Evolutionary conservation across 2,113 vertebrate species (phyloP), one percentile per base, ranked within the genome.

Genomic region (Clinocottus analis): DNA sequence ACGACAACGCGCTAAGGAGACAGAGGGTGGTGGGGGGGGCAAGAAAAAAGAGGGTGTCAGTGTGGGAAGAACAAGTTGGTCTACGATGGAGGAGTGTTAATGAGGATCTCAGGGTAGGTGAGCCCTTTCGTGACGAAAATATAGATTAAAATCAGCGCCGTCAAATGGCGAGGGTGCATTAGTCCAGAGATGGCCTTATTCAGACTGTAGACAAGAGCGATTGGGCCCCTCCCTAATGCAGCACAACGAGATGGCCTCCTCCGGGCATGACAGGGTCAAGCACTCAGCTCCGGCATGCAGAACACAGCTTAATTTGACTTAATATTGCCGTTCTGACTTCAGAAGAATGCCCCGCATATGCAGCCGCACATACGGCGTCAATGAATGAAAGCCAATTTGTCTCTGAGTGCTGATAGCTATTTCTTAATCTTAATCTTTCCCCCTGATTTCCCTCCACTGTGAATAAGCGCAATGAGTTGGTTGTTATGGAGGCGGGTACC

Each of bases 191-290:
- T 72, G 75, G 72, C 69, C 81, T 90, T 33, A 87, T 86, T 88
- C 83, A 88, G 85, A 77, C 63, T n/a, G 77, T 25, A 88, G 90
- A 87, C 84, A 56, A 79, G 77, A 90, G 90, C 88, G 90, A 89
- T 79, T 86, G 88, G 74, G 49, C 66, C 71, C 17, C 39, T 41
- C 39, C 56, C 74, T 85, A 88, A 87, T 86, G 73, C 82, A 70
- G 49, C 84, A 72, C 76, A 82, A 89, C 23, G 86, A 90, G 82
- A 75, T 33, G 75, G 83, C 62, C 33, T 80, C 81, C 71, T 72
- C 77, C 8, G 29, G 62, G 75, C 72, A 59, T 68, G 77, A 72
- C 39, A 35, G 89, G 91, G 87, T 94, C 90, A 90, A 90, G 83
- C 85, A 77, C 91, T 90, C 71, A 70, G 67, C 70, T 59, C 41